Conservation (phyloP, 2,888 invertebrate genomes). For the Linnaemya vulpina region DNA sequence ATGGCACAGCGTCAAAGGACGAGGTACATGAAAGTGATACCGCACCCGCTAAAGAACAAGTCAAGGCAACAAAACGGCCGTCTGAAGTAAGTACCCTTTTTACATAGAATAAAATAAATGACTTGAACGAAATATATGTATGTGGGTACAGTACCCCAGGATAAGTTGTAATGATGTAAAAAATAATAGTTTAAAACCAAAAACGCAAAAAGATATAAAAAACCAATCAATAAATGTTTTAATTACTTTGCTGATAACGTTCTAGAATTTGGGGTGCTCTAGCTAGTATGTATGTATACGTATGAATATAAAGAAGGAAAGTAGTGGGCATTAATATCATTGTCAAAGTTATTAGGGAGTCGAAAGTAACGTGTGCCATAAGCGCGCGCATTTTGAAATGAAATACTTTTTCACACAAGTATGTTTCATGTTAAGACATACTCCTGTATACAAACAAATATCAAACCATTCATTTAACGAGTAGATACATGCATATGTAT, state of each 20-base stretch:
- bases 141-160: background rate
- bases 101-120: background rate
- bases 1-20: conserved; percentile 79
- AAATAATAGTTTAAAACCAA: too few relatives aligned
- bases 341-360: conserved; percentile 52
- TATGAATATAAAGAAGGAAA: conserved; percentile 26
- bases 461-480: too few relatives aligned
- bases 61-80: conserved; percentile 91
- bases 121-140: background rate
- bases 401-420: conserved; percentile 22
- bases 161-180: background rate
- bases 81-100: conserved; percentile 87
- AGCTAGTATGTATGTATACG: background rate
- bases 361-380: conserved; percentile 49
- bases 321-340: conserved; percentile 47
- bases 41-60: conserved; percentile 88
- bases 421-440: conserved; percentile 45
- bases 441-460: conserved; percentile 44
- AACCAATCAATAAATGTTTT: conserved; percentile 64
- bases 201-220: background rate
- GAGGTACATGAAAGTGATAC: conserved; percentile 76
- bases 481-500: too few relatives aligned
- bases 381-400: conserved; percentile 69
- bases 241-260: conserved; percentile 64
- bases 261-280: conserved; percentile 64